These are phyloP conservation scores for Yponomeuta malinellus DNA, from an alignment of 2,888 invertebrate species.

Conservation along the genomic window DNA sequence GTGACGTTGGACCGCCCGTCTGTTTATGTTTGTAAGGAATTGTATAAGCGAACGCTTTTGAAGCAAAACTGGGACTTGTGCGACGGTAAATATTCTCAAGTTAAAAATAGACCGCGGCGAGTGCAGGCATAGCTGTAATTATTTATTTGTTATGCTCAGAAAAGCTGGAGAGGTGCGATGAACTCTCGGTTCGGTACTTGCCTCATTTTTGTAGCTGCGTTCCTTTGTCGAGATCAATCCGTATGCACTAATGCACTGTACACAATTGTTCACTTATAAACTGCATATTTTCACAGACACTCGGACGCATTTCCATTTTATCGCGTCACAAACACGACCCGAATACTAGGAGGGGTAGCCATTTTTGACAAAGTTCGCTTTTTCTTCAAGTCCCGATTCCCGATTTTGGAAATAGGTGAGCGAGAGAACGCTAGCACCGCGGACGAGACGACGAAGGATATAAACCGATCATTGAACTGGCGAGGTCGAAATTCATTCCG, in stretches of 20 bases:
- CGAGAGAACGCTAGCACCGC: constrained; percentile 62
- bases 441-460: constrained; percentile 19
- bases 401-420: constrained; percentile 56
- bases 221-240: constrained; percentile 71
- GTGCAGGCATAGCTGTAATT: constrained; percentile 47
- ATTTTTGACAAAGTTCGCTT: constrained; percentile 68
- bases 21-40: constrained; percentile 55
- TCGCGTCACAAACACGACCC: constrained; percentile 50
- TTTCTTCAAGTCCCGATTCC: constrained; percentile 51
- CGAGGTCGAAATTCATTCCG: constrained; percentile 26
- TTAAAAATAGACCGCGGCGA: constrained; percentile 60
- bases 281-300: constrained; percentile 66
- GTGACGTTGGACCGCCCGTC: constrained; percentile 43
- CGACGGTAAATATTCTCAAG: constrained; percentile 44
- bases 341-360: constrained; percentile 56
- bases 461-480: constrained; percentile 40
- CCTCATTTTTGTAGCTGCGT: constrained; percentile 67
- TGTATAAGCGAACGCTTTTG: constrained; percentile 35
- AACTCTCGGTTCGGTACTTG: constrained; percentile 52
- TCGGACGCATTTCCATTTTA: constrained; percentile 56
- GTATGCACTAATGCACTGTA: constrained; percentile 67
- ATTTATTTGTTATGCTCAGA: constrained; percentile 71
- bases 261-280: constrained; percentile 71
- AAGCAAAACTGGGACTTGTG: constrained; percentile 36
- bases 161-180: constrained; percentile 59